These are phyloP conservation scores for Probaryconus sp. DNA, from an alignment of 1,140 invertebrate genomes.

Conservation along the genomic window DNA sequence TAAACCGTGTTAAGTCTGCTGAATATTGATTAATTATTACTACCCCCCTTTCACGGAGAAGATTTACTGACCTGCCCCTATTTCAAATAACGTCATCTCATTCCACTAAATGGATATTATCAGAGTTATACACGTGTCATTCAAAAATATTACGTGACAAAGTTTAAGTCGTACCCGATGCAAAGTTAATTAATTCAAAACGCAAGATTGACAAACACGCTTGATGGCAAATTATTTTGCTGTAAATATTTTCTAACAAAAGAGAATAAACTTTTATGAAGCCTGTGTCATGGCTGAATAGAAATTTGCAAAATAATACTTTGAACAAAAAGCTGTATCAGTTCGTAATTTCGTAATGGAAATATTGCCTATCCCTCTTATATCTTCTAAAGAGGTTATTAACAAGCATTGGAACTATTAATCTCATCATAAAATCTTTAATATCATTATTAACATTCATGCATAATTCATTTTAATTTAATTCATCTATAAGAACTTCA, in stretches of 20 bases:
- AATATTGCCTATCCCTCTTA: constrained; percentile 16
- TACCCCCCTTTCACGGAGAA: constrained; percentile 1
- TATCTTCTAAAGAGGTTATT: constrained; percentile 25
- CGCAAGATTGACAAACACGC: too few species aligned
- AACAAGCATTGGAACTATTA: constrained; percentile 28
- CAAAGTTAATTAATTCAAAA: too few species aligned
- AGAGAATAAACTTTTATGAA: too few species aligned
- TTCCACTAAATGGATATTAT: too few species aligned
- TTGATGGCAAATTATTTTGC: too few species aligned
- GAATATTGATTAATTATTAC: constrained; percentile 53
- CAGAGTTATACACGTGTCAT: too few species aligned
- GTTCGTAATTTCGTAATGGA: constrained; percentile 29
- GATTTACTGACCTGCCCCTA: not conserved
- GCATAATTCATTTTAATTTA: constrained; percentile 38
- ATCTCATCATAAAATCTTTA: constrained; percentile 41
- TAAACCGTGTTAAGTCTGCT: constrained; percentile 38
- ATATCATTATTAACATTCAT: constrained; percentile 37
- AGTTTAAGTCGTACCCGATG: too few species aligned
- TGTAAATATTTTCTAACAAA: too few species aligned
- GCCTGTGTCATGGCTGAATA: too few species aligned
- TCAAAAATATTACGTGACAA: too few species aligned
- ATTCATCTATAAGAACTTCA: constrained; percentile 35
- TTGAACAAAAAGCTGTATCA: constrained; percentile 1
- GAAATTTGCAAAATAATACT: not conserved
- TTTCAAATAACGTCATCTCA: constrained; percentile 36